phyloP scores from a whole-genome alignment of 2,113 vertebrate genomes.

The Istiophorus platypterus region DNA sequence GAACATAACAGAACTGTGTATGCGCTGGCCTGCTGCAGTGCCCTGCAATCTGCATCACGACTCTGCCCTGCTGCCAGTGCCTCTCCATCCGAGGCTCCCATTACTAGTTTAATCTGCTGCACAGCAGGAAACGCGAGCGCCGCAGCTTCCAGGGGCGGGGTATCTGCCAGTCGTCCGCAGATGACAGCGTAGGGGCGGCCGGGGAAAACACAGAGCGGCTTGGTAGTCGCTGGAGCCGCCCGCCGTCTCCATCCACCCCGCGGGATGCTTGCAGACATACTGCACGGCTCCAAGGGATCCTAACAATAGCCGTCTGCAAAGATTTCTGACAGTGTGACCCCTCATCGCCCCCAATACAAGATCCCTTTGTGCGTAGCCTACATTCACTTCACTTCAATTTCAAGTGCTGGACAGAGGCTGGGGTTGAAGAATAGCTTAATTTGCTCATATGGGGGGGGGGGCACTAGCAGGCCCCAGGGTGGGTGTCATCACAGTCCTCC shows the following conservation, averaged over 20 bases:
- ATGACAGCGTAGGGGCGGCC: conserved; percentile 54
- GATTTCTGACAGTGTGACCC: conserved; percentile 47
- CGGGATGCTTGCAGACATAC: conserved; percentile 1
- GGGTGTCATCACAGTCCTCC: conserved; percentile 4
- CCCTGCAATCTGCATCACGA: conserved; percentile 3
- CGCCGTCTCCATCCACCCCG: conserved; percentile 4
- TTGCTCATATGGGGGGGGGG: conserved; percentile 13
- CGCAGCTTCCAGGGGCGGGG: conserved; percentile 50
- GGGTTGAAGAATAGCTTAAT: conserved; percentile 27
- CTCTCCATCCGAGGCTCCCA: conserved; percentile 20
- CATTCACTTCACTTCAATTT: conserved; percentile 56
- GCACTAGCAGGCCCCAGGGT: background rate
- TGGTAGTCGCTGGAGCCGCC: conserved; percentile 28
- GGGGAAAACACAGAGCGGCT: conserved; percentile 17
- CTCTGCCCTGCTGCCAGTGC: conserved; percentile 5
- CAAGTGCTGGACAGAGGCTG: conserved; percentile 26
- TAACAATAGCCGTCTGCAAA: conserved; percentile 47
- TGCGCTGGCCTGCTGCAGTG: conserved; percentile 11
- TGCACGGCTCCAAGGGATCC: conserved; percentile 17
- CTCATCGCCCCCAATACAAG: conserved; percentile 48
- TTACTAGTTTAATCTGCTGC: conserved; percentile 55
- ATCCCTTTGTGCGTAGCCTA: conserved; percentile 71
- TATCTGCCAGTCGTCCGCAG: conserved; percentile 63
- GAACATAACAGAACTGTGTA: conserved; percentile 6
- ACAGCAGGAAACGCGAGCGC: conserved; percentile 50